Percentiles rank a stretch among this genome's conserved stretches.
Conservation (phyloP, 2,888 invertebrate genomes). For the Hypomecis punctinalis region DNA sequence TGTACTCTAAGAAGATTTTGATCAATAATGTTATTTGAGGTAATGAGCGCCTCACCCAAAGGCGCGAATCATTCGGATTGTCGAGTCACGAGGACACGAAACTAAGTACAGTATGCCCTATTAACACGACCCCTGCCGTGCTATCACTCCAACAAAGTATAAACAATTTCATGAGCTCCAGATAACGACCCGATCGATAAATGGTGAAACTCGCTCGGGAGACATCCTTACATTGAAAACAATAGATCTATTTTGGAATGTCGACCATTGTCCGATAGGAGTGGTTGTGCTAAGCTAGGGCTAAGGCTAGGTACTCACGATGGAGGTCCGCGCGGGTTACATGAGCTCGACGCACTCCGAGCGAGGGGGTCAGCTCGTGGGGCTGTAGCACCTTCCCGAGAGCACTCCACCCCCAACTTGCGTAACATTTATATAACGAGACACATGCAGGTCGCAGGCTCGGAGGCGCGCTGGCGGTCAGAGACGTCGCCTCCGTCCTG, state of each 20-base stretch:
- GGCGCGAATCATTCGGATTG: constrained; percentile 45
- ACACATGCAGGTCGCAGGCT: constrained; percentile 67
- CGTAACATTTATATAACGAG: constrained; percentile 82
- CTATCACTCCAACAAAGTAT: constrained; percentile 47
- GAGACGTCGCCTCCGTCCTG: constrained; percentile 60
- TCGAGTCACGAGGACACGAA: constrained; percentile 13
- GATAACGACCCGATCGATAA: constrained; percentile 73
- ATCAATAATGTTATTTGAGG: constrained; percentile 63
- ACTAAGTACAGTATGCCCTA: constrained; percentile 25
- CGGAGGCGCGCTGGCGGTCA: constrained; percentile 53
- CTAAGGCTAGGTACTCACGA: constrained; percentile 63
- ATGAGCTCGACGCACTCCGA: constrained; percentile 65
- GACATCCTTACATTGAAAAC: constrained; percentile 27
- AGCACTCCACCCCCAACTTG: constrained; percentile 74
- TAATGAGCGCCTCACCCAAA: constrained; percentile 37
- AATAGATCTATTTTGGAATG: constrained; percentile 10
- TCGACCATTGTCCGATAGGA: constrained; percentile 21
- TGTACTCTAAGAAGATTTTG: constrained; percentile 54
- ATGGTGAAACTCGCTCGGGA: constrained; percentile 30
- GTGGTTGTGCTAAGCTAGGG: constrained; percentile 30
- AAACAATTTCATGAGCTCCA: constrained; percentile 61
- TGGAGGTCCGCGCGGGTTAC: constrained; percentile 64
- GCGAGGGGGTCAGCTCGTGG: constrained; percentile 57
- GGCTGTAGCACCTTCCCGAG: constrained; percentile 65
- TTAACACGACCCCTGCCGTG: constrained; percentile 35